Evolutionary conservation across 2,888 invertebrate genomes (phyloP).

Genomic region (Ceramica pisi): DNA sequence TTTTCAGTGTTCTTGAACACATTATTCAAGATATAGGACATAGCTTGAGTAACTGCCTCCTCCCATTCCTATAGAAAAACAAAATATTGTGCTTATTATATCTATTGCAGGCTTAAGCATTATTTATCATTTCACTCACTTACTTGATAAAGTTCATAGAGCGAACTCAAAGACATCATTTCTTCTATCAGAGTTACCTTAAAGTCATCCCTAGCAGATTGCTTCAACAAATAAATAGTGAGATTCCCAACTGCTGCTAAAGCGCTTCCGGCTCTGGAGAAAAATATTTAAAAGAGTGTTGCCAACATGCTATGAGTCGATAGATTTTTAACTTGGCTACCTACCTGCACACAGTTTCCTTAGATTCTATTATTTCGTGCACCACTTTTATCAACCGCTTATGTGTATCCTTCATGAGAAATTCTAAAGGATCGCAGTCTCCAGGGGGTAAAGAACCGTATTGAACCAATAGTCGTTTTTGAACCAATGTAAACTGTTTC

Average conservation of each 20-base stretch:
- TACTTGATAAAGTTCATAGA: conserved; percentile 85
- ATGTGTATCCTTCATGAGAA: conserved; percentile 93
- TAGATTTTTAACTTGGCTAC: not conserved
- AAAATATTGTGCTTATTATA: not conserved
- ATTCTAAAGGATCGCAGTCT: conserved; percentile 93
- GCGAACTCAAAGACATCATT: conserved; percentile 81
- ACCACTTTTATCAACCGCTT: conserved; percentile 89
- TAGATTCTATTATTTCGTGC: conserved; percentile 85
- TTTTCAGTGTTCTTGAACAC: conserved; percentile 92
- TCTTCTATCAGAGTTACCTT: conserved; percentile 84
- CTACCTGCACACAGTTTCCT: conserved; percentile 81
- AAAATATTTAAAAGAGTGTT: conserved; percentile 9
- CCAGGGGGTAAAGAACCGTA: conserved; percentile 95
- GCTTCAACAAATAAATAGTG: conserved; percentile 77
- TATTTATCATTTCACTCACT: conserved; percentile 42
- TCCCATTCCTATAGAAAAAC: conserved; percentile 93
- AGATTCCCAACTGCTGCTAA: conserved; percentile 80
- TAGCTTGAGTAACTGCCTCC: conserved; percentile 93
- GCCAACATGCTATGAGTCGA: not conserved
- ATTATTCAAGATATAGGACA: conserved; percentile 92
- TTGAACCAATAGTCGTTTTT: conserved; percentile 94
- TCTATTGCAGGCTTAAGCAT: too few relatives aligned
- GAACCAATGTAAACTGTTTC: conserved; percentile 94
- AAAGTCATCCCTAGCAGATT: conserved; percentile 75
- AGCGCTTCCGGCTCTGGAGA: conserved; percentile 81